phyloP scores from a whole-genome alignment of 2,888 invertebrate genomes.

The Drosophila mayaguana region DNA sequence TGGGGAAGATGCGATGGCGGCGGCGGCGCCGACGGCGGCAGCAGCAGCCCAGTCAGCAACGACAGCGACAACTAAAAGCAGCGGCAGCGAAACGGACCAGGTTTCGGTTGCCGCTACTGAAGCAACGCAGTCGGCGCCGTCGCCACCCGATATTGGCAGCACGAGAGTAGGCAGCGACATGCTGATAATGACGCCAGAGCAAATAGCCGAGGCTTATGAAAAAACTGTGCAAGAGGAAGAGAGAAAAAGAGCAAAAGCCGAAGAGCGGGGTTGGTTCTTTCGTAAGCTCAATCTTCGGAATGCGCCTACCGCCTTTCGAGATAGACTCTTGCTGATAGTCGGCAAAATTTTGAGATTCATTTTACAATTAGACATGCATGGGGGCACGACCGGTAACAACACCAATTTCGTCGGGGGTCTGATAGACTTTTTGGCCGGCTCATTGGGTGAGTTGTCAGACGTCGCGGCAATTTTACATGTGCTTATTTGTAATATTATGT shows the following conservation, averaged over 20 bases:
- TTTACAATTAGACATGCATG: constrained; percentile 71
- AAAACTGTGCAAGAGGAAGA: constrained; percentile 40
- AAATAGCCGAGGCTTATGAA: constrained; percentile 63
- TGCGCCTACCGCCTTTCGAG: constrained; percentile 39
- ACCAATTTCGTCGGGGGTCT: constrained; percentile 67
- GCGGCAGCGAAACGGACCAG: background rate
- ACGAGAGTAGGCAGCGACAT: constrained; percentile 54
- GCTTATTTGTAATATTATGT: background rate
- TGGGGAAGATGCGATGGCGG: background rate
- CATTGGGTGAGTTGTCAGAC: constrained; percentile 88
- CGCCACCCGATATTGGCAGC: constrained; percentile 50
- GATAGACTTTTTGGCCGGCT: constrained; percentile 93
- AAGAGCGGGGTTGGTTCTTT: constrained; percentile 25
- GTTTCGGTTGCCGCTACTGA: background rate
- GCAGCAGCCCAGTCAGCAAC: background rate
- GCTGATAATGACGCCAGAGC: constrained; percentile 59
- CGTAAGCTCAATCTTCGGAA: constrained; percentile 20
- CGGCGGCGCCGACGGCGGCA: background rate
- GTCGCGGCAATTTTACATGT: background rate
- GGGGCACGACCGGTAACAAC: constrained; percentile 70
- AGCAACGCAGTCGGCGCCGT: background rate
- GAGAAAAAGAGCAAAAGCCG: background rate
- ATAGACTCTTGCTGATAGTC: constrained; percentile 52
- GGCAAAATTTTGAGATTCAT: constrained; percentile 59
- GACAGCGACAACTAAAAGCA: background rate